Evolutionary conservation across 2,113 vertebrate species (phyloP), one percentile per base, ranked within the genome.

Genomic region (Microcebus tavaratra): DNA sequence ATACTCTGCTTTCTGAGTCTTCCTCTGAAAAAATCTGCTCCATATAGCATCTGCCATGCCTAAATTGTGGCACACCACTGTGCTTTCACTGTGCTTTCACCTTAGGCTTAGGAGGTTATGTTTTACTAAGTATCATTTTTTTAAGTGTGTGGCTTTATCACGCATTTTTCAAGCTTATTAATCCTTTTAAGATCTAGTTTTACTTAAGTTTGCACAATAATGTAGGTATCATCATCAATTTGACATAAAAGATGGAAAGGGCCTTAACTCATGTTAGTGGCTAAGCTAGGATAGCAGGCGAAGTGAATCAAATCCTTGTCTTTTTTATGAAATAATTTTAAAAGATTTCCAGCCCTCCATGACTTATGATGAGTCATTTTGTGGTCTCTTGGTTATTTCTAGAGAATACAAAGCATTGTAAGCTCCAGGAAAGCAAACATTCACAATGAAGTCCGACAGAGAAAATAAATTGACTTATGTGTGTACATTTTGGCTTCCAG

Each of bases 11-110:
- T 14, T 79, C 34, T 76, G 63, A 25, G 0, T 72, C 53, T 76
- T 91, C 88, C 93, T 94, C 88, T 96, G 70, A 75, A 86, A 86
- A 93, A 89, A 53, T 83, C 73, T 59, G 63, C 61, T 96, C 9
- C 55, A 10, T 67, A 18, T 53, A 31, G 4, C 25, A 6, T 81
- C 72, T 68, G 5, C 59, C 42, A 17, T 65, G n/a, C 23, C 76
- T 53, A 21, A 34, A 8, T 76, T 63, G 76, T 73, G 8, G 83
- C 34, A 42, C 34, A 42, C 25, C 5, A 17, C 50, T 78, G 4
- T 31, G 39, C n/a, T 76, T 89, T 45, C 5, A 17, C 50, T 78
- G 4, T 31, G 39, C n/a, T 76, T 89, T 45, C 23, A 45, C 15
- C 6, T 59, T 34, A 65, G 53, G 10, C 29, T 68, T 70, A 36